phyloP scores from a whole-genome alignment of 2,888 invertebrate genomes.

The Sphaeridia pumilis region DNA sequence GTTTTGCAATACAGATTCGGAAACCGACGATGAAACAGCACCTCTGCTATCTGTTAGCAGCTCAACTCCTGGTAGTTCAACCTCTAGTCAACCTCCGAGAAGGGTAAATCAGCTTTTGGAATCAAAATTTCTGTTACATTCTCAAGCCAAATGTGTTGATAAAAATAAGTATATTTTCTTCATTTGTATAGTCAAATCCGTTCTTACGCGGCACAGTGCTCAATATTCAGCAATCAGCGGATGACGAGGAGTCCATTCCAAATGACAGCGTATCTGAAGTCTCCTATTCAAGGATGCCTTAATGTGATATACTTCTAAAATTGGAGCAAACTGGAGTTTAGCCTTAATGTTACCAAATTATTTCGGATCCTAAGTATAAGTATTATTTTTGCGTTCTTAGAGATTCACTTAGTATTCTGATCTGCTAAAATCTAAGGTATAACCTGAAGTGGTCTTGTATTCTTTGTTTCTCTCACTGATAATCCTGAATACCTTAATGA shows the following conservation, averaged over 20 bases:
- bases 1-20: slow-evolving; percentile 14
- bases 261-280: not conserved
- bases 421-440: no score
- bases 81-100: slow-evolving; percentile 7
- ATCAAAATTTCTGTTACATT: not conserved
- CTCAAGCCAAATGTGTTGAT: not conserved
- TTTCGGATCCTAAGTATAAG: no score
- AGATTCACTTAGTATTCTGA: no score
- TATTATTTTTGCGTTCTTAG: no score
- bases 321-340: no score
- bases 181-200: slow-evolving; percentile 11
- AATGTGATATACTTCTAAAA: no score
- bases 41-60: slow-evolving; percentile 7
- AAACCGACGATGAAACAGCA: slow-evolving; percentile 15
- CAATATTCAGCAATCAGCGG: slow-evolving; percentile 10
- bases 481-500: no score
- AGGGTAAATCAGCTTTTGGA: slow-evolving; percentile 1
- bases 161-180: not conserved
- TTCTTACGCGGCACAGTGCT: slow-evolving; percentile 8
- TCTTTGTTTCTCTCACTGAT: no score
- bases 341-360: no score
- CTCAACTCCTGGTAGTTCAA: not conserved
- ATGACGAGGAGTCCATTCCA: slow-evolving; percentile 2
- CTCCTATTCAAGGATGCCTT: not conserved
- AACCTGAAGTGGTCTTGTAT: no score